Evolutionary conservation across 2,113 vertebrate species (phyloP).

Genomic region (Phylloscopus trochilus): DNA sequence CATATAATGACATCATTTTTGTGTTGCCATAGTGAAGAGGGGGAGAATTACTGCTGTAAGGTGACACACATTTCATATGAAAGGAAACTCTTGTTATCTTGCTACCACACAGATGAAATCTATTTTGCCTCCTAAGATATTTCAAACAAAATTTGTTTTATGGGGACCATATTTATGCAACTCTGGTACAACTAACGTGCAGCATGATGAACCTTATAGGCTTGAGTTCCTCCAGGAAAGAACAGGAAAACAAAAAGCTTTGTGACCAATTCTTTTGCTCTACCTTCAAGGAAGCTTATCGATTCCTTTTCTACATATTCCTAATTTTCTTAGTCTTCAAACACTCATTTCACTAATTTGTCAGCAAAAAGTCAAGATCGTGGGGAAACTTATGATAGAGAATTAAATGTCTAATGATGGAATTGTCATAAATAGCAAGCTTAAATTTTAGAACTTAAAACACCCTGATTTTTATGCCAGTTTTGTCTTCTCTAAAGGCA

Average conservation of each 20-base stretch:
- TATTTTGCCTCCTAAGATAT: not conserved
- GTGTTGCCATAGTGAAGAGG: not conserved
- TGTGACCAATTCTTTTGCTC: not conserved
- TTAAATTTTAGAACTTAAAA: not conserved
- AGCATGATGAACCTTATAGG: not conserved
- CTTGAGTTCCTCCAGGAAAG: not conserved
- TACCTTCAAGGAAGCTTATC: not conserved
- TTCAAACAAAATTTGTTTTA: not conserved
- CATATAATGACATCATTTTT: not conserved
- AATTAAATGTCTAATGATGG: not conserved
- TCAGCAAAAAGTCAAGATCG: not conserved
- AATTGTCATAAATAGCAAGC: not conserved
- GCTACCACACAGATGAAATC: not conserved
- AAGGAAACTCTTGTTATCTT: not conserved
- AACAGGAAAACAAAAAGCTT: not conserved
- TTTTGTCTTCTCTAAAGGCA: not conserved
- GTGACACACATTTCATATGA: not conserved
- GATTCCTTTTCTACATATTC: not conserved
- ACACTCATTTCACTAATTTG: not conserved
- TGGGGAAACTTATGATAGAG: not conserved
- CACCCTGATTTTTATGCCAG: not conserved
- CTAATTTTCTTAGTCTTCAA: not conserved
- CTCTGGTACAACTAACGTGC: not conserved
- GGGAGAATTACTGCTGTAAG: not conserved
- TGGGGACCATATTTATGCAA: not conserved